phyloP scores from a whole-genome alignment of 2,113 vertebrate species.

The Oxygymnocypris stewartii region DNA sequence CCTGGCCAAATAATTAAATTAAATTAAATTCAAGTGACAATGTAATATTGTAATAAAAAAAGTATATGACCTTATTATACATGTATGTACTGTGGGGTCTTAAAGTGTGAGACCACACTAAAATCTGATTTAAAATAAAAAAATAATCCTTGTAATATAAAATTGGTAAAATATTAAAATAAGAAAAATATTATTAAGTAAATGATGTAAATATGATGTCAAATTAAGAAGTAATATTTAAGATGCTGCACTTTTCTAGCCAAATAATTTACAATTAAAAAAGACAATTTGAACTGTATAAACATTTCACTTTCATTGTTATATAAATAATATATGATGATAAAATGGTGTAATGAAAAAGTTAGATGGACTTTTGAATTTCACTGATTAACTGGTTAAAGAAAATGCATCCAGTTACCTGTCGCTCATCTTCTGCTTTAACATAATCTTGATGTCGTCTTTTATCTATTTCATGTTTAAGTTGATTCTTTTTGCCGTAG shows the following conservation, averaged over 20 bases:
- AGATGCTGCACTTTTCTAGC: neutral
- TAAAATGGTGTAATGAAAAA: neutral
- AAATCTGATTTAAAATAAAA: neutral
- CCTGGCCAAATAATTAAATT: no score
- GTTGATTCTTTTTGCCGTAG: constrained; percentile 77
- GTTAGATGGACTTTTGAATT: neutral
- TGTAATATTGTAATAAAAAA: no score
- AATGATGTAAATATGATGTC: neutral
- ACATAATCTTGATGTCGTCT: constrained; percentile 70
- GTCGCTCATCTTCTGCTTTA: constrained; percentile 63
- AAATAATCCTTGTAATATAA: neutral
- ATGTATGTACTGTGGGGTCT: neutral
- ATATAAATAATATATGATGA: neutral
- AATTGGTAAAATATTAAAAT: no score
- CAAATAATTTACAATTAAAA: neutral
- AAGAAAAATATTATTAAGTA: no score
- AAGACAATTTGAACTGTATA: neutral
- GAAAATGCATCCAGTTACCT: constrained; percentile 66
- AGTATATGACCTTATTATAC: neutral
- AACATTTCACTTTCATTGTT: neutral
- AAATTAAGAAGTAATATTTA: neutral
- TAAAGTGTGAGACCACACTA: neutral
- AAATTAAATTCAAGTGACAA: no score
- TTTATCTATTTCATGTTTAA: constrained; percentile 70
- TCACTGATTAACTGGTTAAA: neutral